These are phyloP conservation scores for Pseudorectes ferrugineus DNA, from an alignment of 2,113 vertebrate genomes.

Conservation along the genomic window DNA sequence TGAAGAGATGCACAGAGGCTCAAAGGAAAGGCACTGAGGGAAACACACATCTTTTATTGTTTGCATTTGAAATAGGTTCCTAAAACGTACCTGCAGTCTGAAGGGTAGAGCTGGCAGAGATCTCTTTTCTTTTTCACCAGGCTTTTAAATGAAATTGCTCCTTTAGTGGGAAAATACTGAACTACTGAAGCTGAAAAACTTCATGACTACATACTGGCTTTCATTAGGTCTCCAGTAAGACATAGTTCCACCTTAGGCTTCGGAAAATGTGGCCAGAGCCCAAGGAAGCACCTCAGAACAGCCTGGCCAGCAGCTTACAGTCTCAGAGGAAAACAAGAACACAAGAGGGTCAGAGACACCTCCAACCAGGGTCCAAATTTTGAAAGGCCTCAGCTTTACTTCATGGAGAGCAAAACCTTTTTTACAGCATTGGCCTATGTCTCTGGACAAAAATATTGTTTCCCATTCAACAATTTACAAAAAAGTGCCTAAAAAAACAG, in stretches of 20 bases:
- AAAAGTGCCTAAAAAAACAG: background rate
- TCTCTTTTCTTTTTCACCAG: background rate
- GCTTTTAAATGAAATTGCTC: background rate
- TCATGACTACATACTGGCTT: background rate
- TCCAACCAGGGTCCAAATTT: background rate
- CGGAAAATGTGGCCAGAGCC: background rate
- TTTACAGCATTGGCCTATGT: background rate
- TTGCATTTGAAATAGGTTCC: background rate
- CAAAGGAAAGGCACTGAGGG: background rate
- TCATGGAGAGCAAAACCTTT: background rate
- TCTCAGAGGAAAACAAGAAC: background rate
- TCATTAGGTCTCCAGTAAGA: background rate
- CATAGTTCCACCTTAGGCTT: background rate
- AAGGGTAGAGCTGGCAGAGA: background rate
- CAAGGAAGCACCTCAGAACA: background rate
- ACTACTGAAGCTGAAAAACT: background rate
- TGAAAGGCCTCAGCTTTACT: background rate
- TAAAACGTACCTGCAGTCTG: background rate
- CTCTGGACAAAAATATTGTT: background rate
- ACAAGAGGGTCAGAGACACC: background rate
- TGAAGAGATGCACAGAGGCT: background rate
- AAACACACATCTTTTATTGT: background rate
- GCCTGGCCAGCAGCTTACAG: background rate
- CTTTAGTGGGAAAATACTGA: background rate
- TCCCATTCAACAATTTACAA: background rate